Conservation (phyloP, 2,113 vertebrate species). For the Clarias batrachus region DNA sequence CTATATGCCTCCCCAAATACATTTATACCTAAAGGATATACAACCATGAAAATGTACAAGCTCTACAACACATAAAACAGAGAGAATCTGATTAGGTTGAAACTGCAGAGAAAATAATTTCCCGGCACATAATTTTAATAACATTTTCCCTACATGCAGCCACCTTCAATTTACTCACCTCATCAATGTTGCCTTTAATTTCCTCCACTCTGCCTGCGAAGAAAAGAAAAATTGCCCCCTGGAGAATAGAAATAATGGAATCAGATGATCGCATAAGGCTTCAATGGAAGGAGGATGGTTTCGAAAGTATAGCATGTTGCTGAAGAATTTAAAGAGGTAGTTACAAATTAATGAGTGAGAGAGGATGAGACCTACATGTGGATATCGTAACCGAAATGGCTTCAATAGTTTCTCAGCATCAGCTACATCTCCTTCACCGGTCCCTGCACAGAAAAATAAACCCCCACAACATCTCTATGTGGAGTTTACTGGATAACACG, state of each 20-base stretch:
- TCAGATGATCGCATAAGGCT: too few relatives aligned
- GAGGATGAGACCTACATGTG: slow-evolving; percentile 64
- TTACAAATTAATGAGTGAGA: not conserved
- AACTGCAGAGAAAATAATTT: not conserved
- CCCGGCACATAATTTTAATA: not conserved
- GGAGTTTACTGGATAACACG: not conserved
- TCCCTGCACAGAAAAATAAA: slow-evolving; percentile 64
- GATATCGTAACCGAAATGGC: slow-evolving; percentile 75
- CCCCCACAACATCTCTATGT: not conserved
- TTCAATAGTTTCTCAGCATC: slow-evolving; percentile 76
- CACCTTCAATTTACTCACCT: slow-evolving; percentile 61
- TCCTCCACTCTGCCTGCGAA: slow-evolving; percentile 80
- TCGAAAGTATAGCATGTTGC: not conserved
- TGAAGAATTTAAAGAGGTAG: not conserved
- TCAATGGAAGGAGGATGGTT: not conserved
- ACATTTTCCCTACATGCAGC: not conserved
- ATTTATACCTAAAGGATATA: not conserved
- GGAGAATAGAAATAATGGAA: slow-evolving; percentile 6
- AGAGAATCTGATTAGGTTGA: not conserved
- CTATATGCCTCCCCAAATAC: not conserved
- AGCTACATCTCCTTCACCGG: slow-evolving; percentile 73
- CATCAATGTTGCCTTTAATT: slow-evolving; percentile 82
- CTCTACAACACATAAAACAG: not conserved
- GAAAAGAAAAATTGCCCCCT: slow-evolving; percentile 83
- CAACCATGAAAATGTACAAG: not conserved